These are phyloP conservation scores for Sepiola atlantica DNA, from an alignment of 2,888 invertebrate genomes.

Conservation along the genomic window DNA sequence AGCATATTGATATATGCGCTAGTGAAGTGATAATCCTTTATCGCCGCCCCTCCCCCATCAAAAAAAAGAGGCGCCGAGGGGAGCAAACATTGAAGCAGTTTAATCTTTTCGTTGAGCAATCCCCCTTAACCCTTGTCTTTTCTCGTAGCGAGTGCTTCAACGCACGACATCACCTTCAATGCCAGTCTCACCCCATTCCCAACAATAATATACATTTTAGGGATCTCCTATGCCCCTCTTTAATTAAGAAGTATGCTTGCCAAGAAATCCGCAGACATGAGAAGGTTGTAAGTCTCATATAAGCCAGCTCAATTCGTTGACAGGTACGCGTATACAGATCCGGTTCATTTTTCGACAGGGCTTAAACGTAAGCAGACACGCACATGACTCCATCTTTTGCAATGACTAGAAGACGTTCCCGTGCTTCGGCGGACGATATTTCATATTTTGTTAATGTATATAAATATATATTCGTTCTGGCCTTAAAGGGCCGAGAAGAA, in stretches of 20 bases:
- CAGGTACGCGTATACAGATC: not conserved
- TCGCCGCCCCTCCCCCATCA: not conserved
- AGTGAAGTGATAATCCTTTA: not conserved
- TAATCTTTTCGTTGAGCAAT: not conserved
- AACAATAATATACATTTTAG: not conserved
- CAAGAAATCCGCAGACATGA: not conserved
- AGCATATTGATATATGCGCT: not conserved
- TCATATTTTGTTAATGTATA: too few species aligned
- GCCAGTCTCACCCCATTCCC: not conserved
- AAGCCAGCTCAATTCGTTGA: not conserved
- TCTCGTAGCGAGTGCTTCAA: not conserved
- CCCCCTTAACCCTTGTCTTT: not conserved
- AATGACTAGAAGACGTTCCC: too few species aligned
- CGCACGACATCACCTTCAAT: not conserved
- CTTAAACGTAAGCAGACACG: not conserved
- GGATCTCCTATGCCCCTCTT: not conserved
- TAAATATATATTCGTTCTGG: too few species aligned
- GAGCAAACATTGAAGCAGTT: not conserved
- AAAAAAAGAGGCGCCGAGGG: not conserved
- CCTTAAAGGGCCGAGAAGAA: too few species aligned
- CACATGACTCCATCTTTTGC: not conserved
- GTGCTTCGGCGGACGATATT: too few species aligned
- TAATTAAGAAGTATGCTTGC: not conserved
- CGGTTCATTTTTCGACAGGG: not conserved
- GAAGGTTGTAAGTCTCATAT: not conserved